Percentiles rank a stretch among this genome's conserved stretches.
These are phyloP conservation scores for Therioaphis trifolii DNA, from an alignment of 2,888 invertebrate genomes.

Conservation along the genomic window DNA sequence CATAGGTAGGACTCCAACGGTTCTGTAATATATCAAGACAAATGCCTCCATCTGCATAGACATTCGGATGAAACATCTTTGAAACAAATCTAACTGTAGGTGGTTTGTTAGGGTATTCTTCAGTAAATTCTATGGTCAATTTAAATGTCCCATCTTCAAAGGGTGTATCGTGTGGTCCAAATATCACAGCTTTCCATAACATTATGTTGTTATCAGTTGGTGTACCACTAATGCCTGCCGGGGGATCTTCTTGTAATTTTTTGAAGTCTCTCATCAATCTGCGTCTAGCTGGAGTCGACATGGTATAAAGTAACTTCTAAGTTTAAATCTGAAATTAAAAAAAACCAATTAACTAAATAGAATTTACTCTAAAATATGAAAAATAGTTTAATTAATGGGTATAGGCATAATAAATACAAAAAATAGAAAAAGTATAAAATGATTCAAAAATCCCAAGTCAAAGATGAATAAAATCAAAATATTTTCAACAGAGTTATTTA, in stretches of 20 bases:
- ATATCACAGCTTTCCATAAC: constrained; percentile 99
- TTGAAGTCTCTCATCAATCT: constrained; percentile 98
- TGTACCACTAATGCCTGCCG: constrained; percentile 98
- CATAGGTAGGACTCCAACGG: constrained; percentile 99
- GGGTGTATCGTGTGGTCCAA: constrained; percentile 97
- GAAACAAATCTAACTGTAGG: constrained; percentile 99
- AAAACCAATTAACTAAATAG: too few species aligned
- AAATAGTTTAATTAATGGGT: too few species aligned
- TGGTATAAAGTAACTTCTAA: too few species aligned
- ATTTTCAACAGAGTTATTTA: too few species aligned
- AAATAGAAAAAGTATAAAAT: too few species aligned
- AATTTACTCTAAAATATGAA: too few species aligned
- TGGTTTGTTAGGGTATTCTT: constrained; percentile 99
- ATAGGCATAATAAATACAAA: too few species aligned
- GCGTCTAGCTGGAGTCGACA: constrained; percentile 99
- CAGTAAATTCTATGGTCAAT: constrained; percentile 99
- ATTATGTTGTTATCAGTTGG: constrained; percentile 99
- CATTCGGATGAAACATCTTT: constrained; percentile 99
- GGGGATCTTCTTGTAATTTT: constrained; percentile 98
- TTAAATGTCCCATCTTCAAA: constrained; percentile 99
- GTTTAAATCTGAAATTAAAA: too few species aligned
- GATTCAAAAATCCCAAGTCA: too few species aligned
- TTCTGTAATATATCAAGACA: constrained; percentile 99
- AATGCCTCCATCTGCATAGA: constrained; percentile 99
- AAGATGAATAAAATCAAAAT: too few species aligned